phyloP scores from a whole-genome alignment of 2,113 vertebrate species.

The Lontra canadensis region DNA sequence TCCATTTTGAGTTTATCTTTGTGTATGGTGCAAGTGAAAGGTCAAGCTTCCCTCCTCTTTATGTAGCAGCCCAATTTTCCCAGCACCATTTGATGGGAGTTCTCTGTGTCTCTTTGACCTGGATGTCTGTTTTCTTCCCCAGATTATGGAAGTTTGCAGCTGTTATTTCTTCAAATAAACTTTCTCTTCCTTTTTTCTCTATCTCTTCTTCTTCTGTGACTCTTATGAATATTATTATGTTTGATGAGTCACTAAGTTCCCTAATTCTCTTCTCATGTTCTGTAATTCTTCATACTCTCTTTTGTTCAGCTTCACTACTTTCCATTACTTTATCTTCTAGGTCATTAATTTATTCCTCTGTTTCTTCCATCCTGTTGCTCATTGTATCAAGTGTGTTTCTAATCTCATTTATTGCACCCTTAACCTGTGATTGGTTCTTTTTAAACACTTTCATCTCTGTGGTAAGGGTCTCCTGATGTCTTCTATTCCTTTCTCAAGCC shows the following conservation, averaged over 20 bases:
- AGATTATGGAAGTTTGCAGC: background rate
- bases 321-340: background rate
- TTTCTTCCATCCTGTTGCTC: background rate
- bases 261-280: background rate
- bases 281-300: background rate
- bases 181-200: background rate
- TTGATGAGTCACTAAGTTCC: background rate
- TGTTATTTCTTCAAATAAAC: background rate
- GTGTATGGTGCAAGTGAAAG: too few species aligned
- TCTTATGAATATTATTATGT: background rate
- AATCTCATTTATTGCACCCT: background rate
- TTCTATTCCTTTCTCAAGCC: background rate
- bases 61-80: too few species aligned
- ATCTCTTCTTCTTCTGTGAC: background rate
- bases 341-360: background rate
- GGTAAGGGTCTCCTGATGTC: background rate
- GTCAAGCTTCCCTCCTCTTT: too few species aligned
- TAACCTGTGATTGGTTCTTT: background rate
- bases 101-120: too few species aligned
- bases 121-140: too few species aligned
- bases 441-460: background rate
- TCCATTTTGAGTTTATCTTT: too few species aligned
- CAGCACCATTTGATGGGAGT: too few species aligned
- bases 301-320: background rate
- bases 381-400: background rate